Evolutionary conservation across 2,888 invertebrate genomes (phyloP).

Genomic region (Neoascia interrupta): DNA sequence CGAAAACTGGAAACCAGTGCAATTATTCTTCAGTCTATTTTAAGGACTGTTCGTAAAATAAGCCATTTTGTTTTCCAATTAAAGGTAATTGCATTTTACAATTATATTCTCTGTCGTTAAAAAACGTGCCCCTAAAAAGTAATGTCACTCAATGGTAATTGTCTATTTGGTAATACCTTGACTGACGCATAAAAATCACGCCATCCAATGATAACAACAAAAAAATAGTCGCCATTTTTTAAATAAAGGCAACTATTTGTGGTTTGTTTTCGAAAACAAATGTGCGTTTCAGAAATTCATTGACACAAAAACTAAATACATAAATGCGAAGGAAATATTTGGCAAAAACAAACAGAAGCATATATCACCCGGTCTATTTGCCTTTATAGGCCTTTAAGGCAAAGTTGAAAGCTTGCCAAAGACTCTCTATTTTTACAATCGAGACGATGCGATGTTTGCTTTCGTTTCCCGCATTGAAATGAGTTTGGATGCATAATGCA

Average conservation of each 20-base stretch:
- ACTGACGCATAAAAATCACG: slow-evolving; percentile 26
- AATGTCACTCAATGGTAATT: too few species aligned
- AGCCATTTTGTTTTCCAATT: too few species aligned
- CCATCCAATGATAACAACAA: background rate
- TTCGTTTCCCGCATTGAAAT: slow-evolving; percentile 21
- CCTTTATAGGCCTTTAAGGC: slow-evolving; percentile 48
- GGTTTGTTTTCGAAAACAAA: slow-evolving; percentile 15
- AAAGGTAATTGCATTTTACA: too few species aligned
- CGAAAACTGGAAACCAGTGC: too few species aligned
- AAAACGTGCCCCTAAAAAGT: too few species aligned
- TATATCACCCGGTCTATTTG: slow-evolving; percentile 10
- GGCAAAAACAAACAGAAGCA: slow-evolving; percentile 29
- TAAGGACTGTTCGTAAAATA: too few species aligned
- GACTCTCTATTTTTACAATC: slow-evolving; percentile 24
- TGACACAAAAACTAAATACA: slow-evolving; percentile 25
- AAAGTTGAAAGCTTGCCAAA: slow-evolving; percentile 38
- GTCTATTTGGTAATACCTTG: slow-evolving; percentile 1
- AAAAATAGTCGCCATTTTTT: too few species aligned
- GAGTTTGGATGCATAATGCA: background rate
- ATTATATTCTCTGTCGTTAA: too few species aligned
- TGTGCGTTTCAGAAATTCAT: slow-evolving; percentile 38
- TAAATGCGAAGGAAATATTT: slow-evolving; percentile 18
- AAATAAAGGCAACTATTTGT: too few species aligned
- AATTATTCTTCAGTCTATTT: too few species aligned
- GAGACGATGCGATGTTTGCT: background rate